Evolutionary conservation across 1,140 invertebrate species (phyloP).

Genomic region (Dreissena polymorpha): DNA sequence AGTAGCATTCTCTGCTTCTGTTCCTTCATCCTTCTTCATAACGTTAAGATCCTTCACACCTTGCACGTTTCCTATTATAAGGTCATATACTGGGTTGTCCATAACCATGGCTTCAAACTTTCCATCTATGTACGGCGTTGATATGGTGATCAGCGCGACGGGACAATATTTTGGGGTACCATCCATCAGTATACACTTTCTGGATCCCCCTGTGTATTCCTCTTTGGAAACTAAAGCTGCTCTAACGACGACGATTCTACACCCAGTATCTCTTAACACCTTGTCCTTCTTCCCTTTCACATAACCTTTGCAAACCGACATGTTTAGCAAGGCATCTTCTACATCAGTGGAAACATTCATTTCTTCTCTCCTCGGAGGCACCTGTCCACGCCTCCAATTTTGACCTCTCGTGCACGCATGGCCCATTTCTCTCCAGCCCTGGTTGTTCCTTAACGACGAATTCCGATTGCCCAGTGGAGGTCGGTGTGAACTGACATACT

Average conservation of each 20-base stretch:
- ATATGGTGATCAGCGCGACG: slow-evolving; percentile 35
- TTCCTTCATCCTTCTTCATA: background rate
- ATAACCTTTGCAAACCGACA: slow-evolving; percentile 24
- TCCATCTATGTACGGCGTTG: slow-evolving; percentile 54
- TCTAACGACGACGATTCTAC: slow-evolving; percentile 44
- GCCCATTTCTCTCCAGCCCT: background rate
- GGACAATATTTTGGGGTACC: slow-evolving; percentile 5
- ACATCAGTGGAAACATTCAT: background rate
- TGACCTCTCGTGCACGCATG: background rate
- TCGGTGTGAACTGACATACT: background rate
- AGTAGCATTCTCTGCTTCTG: background rate
- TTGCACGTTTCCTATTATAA: slow-evolving; percentile 56
- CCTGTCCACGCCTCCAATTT: background rate
- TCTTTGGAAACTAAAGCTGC: slow-evolving; percentile 8
- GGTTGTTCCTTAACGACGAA: background rate
- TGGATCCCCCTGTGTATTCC: slow-evolving; percentile 10
- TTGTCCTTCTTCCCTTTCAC: slow-evolving; percentile 16
- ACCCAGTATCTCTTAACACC: slow-evolving; percentile 56
- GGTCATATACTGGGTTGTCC: slow-evolving; percentile 53
- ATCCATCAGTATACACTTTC: slow-evolving; percentile 47
- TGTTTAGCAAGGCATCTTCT: background rate
- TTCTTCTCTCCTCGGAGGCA: background rate
- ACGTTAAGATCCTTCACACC: slow-evolving; percentile 9
- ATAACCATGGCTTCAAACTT: slow-evolving; percentile 41
- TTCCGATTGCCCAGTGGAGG: background rate